Evolutionary conservation across 2,888 invertebrate genomes (phyloP).

Genomic region (Phyllotreta cruciferae): DNA sequence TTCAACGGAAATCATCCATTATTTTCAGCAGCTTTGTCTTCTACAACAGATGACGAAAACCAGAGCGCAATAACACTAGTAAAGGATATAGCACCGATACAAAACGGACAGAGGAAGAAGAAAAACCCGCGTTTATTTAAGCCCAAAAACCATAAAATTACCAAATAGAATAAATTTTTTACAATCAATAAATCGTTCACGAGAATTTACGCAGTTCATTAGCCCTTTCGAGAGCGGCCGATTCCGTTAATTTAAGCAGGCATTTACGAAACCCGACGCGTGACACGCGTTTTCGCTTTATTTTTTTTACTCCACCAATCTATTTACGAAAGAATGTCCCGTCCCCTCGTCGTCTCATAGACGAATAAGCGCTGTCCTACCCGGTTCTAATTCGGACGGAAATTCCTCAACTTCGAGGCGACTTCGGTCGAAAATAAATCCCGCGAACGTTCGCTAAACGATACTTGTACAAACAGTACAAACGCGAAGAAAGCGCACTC

Average conservation of each 20-base stretch:
- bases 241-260: too few relatives aligned
- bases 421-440: constrained; percentile 29
- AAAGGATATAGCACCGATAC: constrained; percentile 40
- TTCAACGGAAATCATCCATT: constrained; percentile 71
- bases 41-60: constrained; percentile 24
- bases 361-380: constrained; percentile 32
- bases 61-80: constrained; percentile 64
- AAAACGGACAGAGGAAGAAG: background rate
- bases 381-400: constrained; percentile 36
- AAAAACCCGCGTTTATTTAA: constrained; percentile 2
- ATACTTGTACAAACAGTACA: constrained; percentile 25
- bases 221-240: too few relatives aligned
- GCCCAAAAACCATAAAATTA: background rate
- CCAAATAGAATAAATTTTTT: too few relatives aligned
- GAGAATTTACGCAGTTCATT: too few relatives aligned
- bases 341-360: constrained; percentile 18
- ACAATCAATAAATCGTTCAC: too few relatives aligned
- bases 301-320: constrained; percentile 14
- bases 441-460: constrained; percentile 30
- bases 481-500: constrained; percentile 5
- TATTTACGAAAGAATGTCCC: constrained; percentile 27
- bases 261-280: background rate
- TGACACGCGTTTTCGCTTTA: constrained; percentile 2
- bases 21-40: constrained; percentile 40
- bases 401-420: constrained; percentile 34